Evolutionary conservation across 2,797 vertebrate species (phyloP).

Genomic region (Nasua narica): DNA sequence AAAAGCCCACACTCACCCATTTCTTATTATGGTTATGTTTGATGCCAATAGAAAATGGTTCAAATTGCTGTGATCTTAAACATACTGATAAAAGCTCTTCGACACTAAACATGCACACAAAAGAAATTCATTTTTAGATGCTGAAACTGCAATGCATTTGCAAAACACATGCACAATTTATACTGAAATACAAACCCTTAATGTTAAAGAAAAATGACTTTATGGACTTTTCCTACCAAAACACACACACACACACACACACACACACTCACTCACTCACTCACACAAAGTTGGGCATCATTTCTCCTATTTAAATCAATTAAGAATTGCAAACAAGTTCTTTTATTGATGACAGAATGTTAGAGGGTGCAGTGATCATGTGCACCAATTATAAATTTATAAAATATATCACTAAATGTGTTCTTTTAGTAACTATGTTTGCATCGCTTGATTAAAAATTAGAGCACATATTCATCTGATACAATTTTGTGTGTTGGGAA

Average conservation of each 20-base stretch:
- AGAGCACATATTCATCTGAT: background rate
- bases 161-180: background rate
- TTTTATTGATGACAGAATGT: background rate
- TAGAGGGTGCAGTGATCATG: background rate
- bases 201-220: background rate
- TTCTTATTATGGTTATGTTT: background rate
- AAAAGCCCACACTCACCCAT: background rate
- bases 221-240: background rate
- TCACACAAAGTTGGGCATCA: background rate
- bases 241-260: background rate
- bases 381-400: background rate
- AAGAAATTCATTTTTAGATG: background rate
- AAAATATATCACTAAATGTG: background rate
- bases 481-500: background rate
- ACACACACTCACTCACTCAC: background rate
- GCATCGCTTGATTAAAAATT: background rate
- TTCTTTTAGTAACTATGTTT: background rate
- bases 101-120: background rate
- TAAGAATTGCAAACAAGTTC: background rate
- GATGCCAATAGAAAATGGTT: background rate
- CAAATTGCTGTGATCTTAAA: background rate
- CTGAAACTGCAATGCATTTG: background rate
- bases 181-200: background rate
- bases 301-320: background rate
- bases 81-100: background rate